Evolutionary conservation across 2,888 invertebrate genomes (phyloP).

Genomic region (Parnassius smintheus): DNA sequence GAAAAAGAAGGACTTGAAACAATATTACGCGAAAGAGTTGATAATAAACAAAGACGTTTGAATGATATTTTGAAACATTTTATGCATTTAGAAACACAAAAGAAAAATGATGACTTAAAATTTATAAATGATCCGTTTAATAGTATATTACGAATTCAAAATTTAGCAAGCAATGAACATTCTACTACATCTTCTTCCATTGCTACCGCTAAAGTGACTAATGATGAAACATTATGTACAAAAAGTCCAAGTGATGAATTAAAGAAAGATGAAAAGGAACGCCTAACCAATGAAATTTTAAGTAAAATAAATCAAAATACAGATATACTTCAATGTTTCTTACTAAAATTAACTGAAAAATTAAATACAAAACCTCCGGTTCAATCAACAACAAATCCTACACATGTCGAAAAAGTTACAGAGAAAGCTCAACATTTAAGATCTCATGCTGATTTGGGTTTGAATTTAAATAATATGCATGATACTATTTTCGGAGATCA

Average conservation of each 20-base stretch:
- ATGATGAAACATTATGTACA: background rate
- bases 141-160: slow-evolving; percentile 7
- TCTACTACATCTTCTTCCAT: slow-evolving; percentile 4
- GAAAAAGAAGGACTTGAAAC: slow-evolving; percentile 51
- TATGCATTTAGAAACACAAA: slow-evolving; percentile 31
- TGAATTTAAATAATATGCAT: slow-evolving; percentile 19
- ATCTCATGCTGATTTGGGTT: slow-evolving; percentile 18
- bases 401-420: slow-evolving; percentile 5
- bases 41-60: slow-evolving; percentile 32
- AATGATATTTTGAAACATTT: slow-evolving; percentile 35
- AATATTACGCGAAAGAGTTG: slow-evolving; percentile 32
- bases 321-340: slow-evolving; percentile 50
- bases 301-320: slow-evolving; percentile 64
- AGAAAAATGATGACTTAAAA: slow-evolving; percentile 34
- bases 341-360: slow-evolving; percentile 49
- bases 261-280: slow-evolving; percentile 30
- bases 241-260: background rate
- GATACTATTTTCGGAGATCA: slow-evolving; percentile 16
- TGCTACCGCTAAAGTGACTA: background rate
- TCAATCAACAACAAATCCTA: slow-evolving; percentile 6
- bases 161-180: slow-evolving; percentile 10
- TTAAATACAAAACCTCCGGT: slow-evolving; percentile 29
- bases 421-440: slow-evolving; percentile 15
- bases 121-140: slow-evolving; percentile 28
- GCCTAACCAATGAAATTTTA: slow-evolving; percentile 56